Evolutionary conservation across 2,797 vertebrate species (phyloP), one percentile per base, ranked within the genome.

Genomic region (Periparus ater): DNA sequence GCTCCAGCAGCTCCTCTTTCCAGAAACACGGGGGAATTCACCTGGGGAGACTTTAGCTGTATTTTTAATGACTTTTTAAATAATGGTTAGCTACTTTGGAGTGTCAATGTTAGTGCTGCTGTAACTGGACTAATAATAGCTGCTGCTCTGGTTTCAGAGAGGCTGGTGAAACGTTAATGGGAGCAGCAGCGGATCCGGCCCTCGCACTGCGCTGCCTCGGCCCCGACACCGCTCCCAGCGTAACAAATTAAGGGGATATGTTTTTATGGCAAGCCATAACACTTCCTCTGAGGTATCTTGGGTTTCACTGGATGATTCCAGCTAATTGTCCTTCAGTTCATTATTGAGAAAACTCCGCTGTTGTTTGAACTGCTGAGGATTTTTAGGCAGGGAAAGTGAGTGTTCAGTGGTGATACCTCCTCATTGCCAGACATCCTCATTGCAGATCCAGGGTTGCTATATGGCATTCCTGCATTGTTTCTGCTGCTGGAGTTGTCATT

Each of bases 311-410:
- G 86, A 26, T 83, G 63, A 74, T 51, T 76, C 25, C 78, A 66
- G 63, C 57, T 91, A 91, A 93, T 89, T 85, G 92, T 80, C 79
- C 87, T 85, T 78, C 72, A 75, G 85, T 65, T 80, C 45, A 38
- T 83, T 75, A 71, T 2, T 23, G 81, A 76, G 72, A 20, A 42
- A 65, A 23, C 32, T 38, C 55, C 61, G 61, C 81, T 72, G 42
- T 53, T 54, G 9, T 19, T 57, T 40, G 81, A 76, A 63, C 13
- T 66, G 30, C 15, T 23, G 30, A 38, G 73, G 73, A 12, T 40
- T 66, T 75, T 47, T 10, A n/a, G 68, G 17, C 53, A 27, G 54
- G 18, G 42, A 26, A 57, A 51, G 48, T 26, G 66, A 21, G 55
- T 13, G 9, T 30, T 76, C 23, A 11, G 3, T 23, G 50, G 51